phyloP scores from a whole-genome alignment of 2,888 invertebrate species.

The Drosophila macrospina region DNA sequence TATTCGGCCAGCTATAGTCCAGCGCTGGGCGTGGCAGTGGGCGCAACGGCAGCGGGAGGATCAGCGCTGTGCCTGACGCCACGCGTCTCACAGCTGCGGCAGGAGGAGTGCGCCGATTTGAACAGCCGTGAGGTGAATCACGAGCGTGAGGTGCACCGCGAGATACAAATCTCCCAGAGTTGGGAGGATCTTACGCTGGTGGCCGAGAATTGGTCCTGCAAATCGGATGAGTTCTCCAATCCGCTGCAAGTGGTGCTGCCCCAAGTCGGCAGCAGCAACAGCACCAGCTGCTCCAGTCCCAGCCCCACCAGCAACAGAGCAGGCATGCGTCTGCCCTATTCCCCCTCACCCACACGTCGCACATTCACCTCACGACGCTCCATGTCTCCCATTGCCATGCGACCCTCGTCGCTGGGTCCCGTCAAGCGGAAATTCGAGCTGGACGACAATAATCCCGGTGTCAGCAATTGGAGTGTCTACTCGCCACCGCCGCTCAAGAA shows the following conservation, averaged over 20 bases:
- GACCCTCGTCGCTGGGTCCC: slow-evolving; percentile 91
- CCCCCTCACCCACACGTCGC: slow-evolving; percentile 94
- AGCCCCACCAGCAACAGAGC: slow-evolving; percentile 87
- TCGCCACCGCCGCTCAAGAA: slow-evolving; percentile 85
- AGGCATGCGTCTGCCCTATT: slow-evolving; percentile 86
- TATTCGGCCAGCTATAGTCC: slow-evolving; percentile 95
- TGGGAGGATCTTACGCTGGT: slow-evolving; percentile 95
- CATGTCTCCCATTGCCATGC: slow-evolving; percentile 94
- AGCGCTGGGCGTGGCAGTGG: slow-evolving; percentile 85
- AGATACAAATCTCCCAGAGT: slow-evolving; percentile 97
- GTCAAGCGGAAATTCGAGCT: slow-evolving; percentile 86
- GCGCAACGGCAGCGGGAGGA: slow-evolving; percentile 23
- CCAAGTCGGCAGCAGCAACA: slow-evolving; percentile 83
- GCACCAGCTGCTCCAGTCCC: slow-evolving; percentile 87
- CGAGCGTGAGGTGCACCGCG: slow-evolving; percentile 95
- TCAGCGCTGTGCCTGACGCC: slow-evolving; percentile 90
- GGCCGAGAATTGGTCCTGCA: slow-evolving; percentile 88
- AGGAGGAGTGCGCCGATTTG: slow-evolving; percentile 94
- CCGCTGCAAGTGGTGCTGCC: slow-evolving; percentile 86
- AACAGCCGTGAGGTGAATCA: slow-evolving; percentile 95
- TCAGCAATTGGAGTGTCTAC: slow-evolving; percentile 83
- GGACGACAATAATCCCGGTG: slow-evolving; percentile 78
- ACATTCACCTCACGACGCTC: slow-evolving; percentile 93
- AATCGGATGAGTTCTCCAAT: slow-evolving; percentile 86
- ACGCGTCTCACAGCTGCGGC: slow-evolving; percentile 94